Evolutionary conservation across 2,113 vertebrate species (phyloP), one percentile per base, ranked within the genome.

Genomic region (Indri indri): DNA sequence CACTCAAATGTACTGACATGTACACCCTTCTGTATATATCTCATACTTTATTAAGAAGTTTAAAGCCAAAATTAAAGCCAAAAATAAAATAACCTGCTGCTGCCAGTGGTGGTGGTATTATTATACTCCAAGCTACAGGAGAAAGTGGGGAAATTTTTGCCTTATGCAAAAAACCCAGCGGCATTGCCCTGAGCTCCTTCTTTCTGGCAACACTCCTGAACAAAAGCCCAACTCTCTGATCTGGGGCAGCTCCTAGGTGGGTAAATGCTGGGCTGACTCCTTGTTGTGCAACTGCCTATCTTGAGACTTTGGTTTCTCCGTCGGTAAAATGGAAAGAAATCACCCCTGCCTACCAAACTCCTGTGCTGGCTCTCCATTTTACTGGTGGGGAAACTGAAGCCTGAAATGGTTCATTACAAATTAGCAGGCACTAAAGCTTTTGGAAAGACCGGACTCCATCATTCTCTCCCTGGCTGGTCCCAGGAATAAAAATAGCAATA

Each of bases 261-360:
- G 13, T 2, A 30, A 22, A 50, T 2, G 1, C 57, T 2, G 14
- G 42, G 27, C 66, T 18, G 32, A 16, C 27, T 79, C 3, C 25
- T 66, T 3, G 3, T 66, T 3, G 3, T 30, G 0, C 8, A 50
- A 6, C 40, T 17, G 73, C 18, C 34, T 34, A 8, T 32, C 74
- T 45, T 2, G 5, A 95, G 74, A n/a, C 20, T 50, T 54, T 57
- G 2, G 63, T 66, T 52, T 52, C 59, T 73, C 74, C n/a, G 9
- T 5, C 0, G 10, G 37, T n/a, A 45, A 18, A 70, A 42, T 3
- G 61, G n/a, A 63, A 52, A 82, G 81, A 80, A 76, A 42, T 59
- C 16, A 22, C 12, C n/a, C 45, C 45, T n/a, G 42, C 34, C 66
- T 8, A 5, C 8, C 52, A 5, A 8, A 5, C 57, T 25, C 52